Percentiles rank a stretch among this genome's conserved stretches.
Conservation (phyloP, 1,140 invertebrate genomes). For the Drosophila kepulauana region DNA sequence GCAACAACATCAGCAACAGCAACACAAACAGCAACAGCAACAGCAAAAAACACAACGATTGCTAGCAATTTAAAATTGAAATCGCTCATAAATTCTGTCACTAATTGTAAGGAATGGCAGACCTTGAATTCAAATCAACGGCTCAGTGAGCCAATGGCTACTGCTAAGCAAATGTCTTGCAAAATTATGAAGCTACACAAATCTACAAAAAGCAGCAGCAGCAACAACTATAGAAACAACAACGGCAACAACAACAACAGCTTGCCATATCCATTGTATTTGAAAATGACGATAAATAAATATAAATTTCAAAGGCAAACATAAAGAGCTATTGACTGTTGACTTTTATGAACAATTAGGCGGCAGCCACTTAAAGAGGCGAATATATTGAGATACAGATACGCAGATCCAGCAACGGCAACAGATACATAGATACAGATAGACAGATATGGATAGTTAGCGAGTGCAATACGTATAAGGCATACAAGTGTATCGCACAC, state of each 20-base stretch:
- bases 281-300: constrained; percentile 79
- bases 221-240: neutral
- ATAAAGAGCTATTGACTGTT: constrained; percentile 84
- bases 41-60: constrained; percentile 25
- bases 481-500: constrained; percentile 43
- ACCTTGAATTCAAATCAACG: constrained; percentile 70
- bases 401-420: constrained; percentile 36
- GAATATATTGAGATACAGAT: constrained; percentile 64
- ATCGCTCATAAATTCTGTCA: constrained; percentile 81
- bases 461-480: constrained; percentile 36
- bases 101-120: constrained; percentile 81
- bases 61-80: constrained; percentile 74
- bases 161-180: constrained; percentile 70
- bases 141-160: constrained; percentile 66
- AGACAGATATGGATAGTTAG: constrained; percentile 41
- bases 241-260: constrained; percentile 24
- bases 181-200: constrained; percentile 78
- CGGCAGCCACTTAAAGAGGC: constrained; percentile 79
- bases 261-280: constrained; percentile 49
- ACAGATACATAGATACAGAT: constrained; percentile 42
- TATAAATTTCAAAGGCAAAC: constrained; percentile 82
- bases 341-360: constrained; percentile 84
- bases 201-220: constrained; percentile 45
- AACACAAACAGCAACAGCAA: neutral
- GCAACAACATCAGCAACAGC: constrained; percentile 4